Conservation (phyloP, 2,113 vertebrate species). For the Taxidea taxus region DNA sequence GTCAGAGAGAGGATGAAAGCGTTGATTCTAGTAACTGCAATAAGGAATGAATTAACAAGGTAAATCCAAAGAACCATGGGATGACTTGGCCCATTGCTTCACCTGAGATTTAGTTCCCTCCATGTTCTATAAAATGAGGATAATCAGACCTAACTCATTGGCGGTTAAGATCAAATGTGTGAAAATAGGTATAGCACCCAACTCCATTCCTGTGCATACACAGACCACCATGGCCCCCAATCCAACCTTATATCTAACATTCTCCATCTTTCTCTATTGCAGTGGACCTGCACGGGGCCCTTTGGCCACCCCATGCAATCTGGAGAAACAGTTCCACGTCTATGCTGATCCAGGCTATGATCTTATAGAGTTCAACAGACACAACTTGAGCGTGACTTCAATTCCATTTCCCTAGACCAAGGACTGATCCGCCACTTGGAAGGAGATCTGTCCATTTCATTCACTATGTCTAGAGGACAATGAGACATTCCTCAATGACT, state of each 20-base stretch:
- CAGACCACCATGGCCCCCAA: accelerated
- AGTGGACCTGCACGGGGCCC: accelerated
- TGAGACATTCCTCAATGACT: neutral
- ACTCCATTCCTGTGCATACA: accelerated
- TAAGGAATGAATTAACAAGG: neutral
- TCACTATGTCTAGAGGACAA: neutral
- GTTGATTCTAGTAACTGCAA: neutral
- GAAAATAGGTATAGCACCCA: neutral
- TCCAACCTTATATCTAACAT: accelerated
- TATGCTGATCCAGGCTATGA: neutral
- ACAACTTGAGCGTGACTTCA: neutral
- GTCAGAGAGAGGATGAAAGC: neutral
- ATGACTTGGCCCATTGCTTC: neutral
- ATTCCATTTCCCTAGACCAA: neutral
- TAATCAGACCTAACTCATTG: neutral
- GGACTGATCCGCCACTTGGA: neutral
- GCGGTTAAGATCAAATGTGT: neutral
- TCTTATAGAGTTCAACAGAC: neutral
- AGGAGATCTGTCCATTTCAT: neutral
- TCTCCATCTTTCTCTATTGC: neutral
- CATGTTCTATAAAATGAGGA: neutral
- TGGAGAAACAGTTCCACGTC: neutral
- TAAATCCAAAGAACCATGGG: neutral
- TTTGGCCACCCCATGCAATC: neutral
- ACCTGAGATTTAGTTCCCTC: neutral